Evolutionary conservation across 1,140 invertebrate species (phyloP), one percentile per base, ranked within the genome.

Genomic region (Drosophila pallidifrons): DNA sequence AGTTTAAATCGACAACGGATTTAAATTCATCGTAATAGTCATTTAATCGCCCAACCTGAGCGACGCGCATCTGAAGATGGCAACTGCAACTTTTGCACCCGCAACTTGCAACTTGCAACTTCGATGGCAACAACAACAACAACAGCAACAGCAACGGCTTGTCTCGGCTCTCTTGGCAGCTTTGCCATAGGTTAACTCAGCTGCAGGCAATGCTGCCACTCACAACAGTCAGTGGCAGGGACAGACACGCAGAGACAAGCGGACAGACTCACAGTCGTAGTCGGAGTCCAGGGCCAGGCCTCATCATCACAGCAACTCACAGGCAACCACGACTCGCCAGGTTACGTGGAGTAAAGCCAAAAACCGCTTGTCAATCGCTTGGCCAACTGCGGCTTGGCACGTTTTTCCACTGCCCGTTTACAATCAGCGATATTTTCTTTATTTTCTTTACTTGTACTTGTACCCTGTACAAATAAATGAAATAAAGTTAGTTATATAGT

Each of bases 291-390:
- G 38, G 16, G 30, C 28, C 28, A 49, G 32, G 8, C 43, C 43
- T n/a, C 16, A 5, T 47, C 10, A 38, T 38, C 35, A 11, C 7
- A 38, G 5, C 30, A 32, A 6, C 30, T 6, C 7, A 5, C 30
- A 8, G 7, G 30, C 30, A 32, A 25, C 30, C 30, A 32, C 30
- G 30, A 10, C 20, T 38, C 3, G 16, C n/a, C 30, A 47, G 66
- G 54, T 25, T 68, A 58, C 41, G 61, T 46, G 46, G 72, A 61
- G 46, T 54, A 10, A 49, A 64, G 25, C 79, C 68, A 70, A 86
- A 83, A 51, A 66, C 74, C 78, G 82, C 82, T 85, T 87, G 82
- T 85, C 82, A 85, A 85, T 87, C 79, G 82, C 81, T 60, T 76
- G 75, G 75, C 59, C 71, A 77, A 59, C 52, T 75, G 61, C 54